Conservation (phyloP, 2,113 vertebrate species). For the Butorides virescens region DNA sequence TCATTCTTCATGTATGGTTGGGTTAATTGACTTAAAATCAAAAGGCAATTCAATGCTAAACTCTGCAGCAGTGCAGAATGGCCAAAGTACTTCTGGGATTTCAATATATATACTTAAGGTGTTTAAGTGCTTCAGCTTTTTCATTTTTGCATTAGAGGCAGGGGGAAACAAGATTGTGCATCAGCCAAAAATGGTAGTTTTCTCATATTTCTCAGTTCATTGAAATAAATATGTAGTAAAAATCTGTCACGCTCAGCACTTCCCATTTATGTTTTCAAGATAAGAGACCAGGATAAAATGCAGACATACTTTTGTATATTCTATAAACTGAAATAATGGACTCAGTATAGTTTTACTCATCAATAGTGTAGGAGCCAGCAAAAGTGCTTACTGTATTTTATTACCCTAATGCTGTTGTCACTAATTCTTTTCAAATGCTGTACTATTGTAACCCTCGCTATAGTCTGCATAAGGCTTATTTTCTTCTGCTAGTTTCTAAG, state of each 20-base stretch:
- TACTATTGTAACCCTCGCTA: background rate
- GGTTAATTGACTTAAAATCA: background rate
- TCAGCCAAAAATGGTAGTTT: background rate
- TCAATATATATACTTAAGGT: background rate
- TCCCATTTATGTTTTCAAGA: background rate
- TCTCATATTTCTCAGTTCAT: background rate
- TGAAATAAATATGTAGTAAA: constrained; percentile 5
- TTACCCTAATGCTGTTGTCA: background rate
- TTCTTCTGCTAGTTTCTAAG: background rate
- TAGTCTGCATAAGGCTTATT: background rate
- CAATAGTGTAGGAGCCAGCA: background rate
- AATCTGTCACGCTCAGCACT: background rate
- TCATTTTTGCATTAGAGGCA: background rate
- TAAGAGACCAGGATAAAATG: background rate
- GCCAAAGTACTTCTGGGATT: background rate
- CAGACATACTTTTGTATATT: background rate
- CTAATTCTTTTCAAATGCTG: background rate
- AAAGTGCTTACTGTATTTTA: background rate
- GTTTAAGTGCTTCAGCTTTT: background rate
- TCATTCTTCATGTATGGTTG: constrained; percentile 7
- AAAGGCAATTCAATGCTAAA: background rate
- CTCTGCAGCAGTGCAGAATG: background rate
- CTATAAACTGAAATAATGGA: background rate
- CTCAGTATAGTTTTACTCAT: background rate
- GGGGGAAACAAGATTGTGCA: background rate